A percentile compares a stretch with the other conserved stretches of the same genome.
Conservation (phyloP, 2,113 vertebrate genomes). For the Anolis carolinensis region DNA sequence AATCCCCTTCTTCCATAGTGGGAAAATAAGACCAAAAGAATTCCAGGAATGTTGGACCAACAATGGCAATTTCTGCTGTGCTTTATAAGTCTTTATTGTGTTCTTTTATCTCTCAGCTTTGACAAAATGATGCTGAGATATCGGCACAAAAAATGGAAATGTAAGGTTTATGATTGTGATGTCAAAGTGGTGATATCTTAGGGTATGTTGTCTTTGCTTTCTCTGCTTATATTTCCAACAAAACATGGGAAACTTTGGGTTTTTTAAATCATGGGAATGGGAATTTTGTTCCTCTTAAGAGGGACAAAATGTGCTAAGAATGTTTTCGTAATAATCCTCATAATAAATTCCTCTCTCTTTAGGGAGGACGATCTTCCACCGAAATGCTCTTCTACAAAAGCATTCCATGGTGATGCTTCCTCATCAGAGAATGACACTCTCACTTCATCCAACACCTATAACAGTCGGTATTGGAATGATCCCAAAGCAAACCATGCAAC, state of each 20-base stretch:
- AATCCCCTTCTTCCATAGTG: background rate
- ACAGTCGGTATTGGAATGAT: conserved; percentile 94
- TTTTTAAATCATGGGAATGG: background rate
- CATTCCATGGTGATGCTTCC: conserved; percentile 91
- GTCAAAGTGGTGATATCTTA: background rate
- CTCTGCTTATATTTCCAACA: background rate
- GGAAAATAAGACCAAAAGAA: background rate
- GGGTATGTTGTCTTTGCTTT: background rate
- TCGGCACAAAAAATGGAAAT: background rate
- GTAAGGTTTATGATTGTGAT: background rate
- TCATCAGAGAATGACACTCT: conserved; percentile 96
- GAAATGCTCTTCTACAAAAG: conserved; percentile 90
- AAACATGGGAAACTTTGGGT: background rate
- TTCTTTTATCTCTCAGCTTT: background rate
- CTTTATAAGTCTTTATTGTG: background rate
- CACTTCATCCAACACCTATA: conserved; percentile 96
- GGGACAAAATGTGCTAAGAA: too few relatives aligned
- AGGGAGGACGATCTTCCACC: conserved; percentile 98
- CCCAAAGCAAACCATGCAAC: conserved; percentile 88
- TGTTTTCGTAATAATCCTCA: background rate
- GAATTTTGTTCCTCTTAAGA: background rate
- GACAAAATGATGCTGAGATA: background rate
- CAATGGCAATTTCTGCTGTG: background rate
- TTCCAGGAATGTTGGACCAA: too few relatives aligned
- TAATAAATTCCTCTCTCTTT: conserved; percentile 44